Evolutionary conservation across 2,888 invertebrate species (phyloP).

Genomic region (Phragmatobia fuliginosa): DNA sequence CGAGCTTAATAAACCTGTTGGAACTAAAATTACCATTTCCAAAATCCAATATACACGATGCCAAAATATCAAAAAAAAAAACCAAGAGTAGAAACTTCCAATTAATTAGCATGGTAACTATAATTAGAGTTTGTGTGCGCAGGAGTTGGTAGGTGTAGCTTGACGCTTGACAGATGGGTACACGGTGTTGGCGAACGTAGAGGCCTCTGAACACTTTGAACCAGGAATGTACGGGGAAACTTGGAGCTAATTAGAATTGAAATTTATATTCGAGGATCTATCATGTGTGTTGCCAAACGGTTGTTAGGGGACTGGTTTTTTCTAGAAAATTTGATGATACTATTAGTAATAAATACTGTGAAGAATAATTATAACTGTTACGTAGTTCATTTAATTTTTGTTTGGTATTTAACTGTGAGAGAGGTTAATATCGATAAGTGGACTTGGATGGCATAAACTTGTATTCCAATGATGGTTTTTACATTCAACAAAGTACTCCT

Average conservation of each 20-base stretch:
- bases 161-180: conserved; percentile 82
- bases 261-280: conserved; percentile 71
- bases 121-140: conserved; percentile 70
- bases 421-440: background rate
- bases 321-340: conserved; percentile 21
- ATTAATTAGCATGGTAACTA: conserved; percentile 78
- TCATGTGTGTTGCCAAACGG: conserved; percentile 40
- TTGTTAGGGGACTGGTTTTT: conserved; percentile 42
- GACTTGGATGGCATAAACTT: background rate
- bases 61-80: conserved; percentile 47
- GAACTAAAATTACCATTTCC: conserved; percentile 8
- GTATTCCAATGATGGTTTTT: background rate
- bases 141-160: conserved; percentile 69
- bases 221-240: conserved; percentile 64
- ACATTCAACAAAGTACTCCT: background rate
- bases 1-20: conserved; percentile 2
- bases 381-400: no score
- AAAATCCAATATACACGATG: conserved; percentile 14
- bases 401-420: no score
- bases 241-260: conserved; percentile 74
- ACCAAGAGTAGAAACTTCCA: conserved; percentile 54
- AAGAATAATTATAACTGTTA: background rate
- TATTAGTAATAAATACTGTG: background rate
- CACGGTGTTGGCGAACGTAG: conserved; percentile 74
- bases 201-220: conserved; percentile 66